Percentiles rank a stretch among this genome's conserved stretches.
phyloP scores from a whole-genome alignment of 53 echinoderm and acorn worm genomes.

The Crossaster papposus region DNA sequence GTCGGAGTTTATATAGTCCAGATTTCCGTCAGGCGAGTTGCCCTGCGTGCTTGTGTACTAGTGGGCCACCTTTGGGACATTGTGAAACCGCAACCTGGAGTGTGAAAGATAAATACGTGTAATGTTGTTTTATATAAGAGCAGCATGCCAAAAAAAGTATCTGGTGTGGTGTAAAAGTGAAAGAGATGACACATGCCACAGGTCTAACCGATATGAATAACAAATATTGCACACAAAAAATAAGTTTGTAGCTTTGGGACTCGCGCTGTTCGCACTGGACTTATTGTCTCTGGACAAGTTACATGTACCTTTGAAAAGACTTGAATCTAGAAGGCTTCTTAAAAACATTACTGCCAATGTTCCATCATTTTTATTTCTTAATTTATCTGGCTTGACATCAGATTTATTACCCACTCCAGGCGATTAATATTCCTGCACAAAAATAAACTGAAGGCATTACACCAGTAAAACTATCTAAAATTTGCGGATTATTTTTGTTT shows the following conservation, averaged over 20 bases:
- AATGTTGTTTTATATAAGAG: neutral
- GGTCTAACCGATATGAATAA: neutral
- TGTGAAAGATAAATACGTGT: neutral
- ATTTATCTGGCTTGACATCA: no score
- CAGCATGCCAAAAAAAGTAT: neutral
- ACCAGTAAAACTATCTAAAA: neutral
- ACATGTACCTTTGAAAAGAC: no score
- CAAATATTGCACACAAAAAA: no score
- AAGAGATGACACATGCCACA: neutral
- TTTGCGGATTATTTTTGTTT: neutral
- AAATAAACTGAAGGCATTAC: neutral
- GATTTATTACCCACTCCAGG: no score
- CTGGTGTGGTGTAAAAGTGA: constrained; percentile 5
- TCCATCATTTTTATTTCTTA: no score
- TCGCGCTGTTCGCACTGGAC: no score
- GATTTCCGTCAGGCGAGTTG: neutral
- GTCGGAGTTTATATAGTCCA: neutral
- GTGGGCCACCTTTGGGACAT: constrained; percentile 13
- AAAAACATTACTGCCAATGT: no score
- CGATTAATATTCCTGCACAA: no score
- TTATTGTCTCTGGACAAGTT: no score
- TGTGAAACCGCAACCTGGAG: constrained; percentile 37
- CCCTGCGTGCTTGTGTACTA: neutral
- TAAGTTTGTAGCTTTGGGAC: no score
- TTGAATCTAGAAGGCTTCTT: no score